phyloP scores from a whole-genome alignment of 2,888 invertebrate genomes.

The Erannis defoliaria region DNA sequence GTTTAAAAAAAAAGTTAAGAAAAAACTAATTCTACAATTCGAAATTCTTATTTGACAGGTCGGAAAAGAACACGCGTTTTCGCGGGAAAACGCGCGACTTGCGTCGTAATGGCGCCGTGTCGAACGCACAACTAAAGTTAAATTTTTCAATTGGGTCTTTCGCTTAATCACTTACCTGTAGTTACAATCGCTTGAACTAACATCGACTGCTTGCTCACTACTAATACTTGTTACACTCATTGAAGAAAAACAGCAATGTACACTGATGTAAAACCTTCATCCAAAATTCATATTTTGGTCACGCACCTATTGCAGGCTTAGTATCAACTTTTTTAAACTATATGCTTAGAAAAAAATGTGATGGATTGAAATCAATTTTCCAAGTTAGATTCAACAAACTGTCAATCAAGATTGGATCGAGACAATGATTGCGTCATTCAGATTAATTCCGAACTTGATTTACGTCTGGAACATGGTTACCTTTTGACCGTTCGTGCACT shows the following conservation, averaged over 20 bases:
- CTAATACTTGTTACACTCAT: neutral
- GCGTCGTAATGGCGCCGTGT: conserved; percentile 59
- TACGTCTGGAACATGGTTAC: conserved; percentile 22
- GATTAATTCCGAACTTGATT: conserved; percentile 48
- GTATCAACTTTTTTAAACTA: neutral
- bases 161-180: conserved; percentile 33
- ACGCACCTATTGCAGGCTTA: conserved; percentile 2
- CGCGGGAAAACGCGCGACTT: conserved; percentile 64
- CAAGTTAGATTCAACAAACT: conserved; percentile 27
- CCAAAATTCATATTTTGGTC: neutral
- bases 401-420: conserved; percentile 51
- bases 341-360: neutral
- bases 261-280: neutral
- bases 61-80: conserved; percentile 64
- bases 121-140: conserved; percentile 68
- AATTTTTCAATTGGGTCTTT: conserved; percentile 48
- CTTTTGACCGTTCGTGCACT: neutral
- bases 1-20: conserved; percentile 34
- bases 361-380: conserved; percentile 2
- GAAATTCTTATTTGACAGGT: conserved; percentile 49
- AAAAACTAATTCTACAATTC: conserved; percentile 38
- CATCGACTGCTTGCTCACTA: conserved; percentile 38
- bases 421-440: conserved; percentile 48
- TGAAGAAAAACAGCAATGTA: conserved; percentile 34
- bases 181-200: conserved; percentile 22